phyloP scores from a whole-genome alignment of 2,888 invertebrate genomes.

The Tholera decimalis region DNA sequence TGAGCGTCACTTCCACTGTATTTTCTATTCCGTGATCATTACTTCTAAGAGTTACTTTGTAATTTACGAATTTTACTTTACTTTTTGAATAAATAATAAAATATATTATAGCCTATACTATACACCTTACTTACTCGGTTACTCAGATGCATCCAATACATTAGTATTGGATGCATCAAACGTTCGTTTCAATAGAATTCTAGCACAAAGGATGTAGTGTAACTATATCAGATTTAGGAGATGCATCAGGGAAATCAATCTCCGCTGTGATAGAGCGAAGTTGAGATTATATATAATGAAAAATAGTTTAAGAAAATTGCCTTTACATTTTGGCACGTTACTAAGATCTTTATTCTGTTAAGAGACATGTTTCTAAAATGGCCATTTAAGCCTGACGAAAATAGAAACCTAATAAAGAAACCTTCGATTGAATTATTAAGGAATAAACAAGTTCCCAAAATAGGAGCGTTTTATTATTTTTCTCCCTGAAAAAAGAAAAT shows the following conservation, averaged over 20 bases:
- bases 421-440: neutral
- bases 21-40: no score
- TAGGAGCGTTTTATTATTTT: neutral
- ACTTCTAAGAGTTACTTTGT: no score
- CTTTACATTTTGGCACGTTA: neutral
- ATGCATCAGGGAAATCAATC: constrained; percentile 10
- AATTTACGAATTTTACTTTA: no score
- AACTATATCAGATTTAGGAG: constrained; percentile 7
- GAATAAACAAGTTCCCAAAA: neutral
- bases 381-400: neutral
- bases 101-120: no score
- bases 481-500: neutral
- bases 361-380: neutral
- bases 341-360: neutral
- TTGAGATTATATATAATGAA: no score
- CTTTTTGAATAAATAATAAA: no score
- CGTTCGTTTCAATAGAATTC: constrained; percentile 22
- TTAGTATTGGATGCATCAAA: constrained; percentile 20
- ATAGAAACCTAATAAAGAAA: neutral
- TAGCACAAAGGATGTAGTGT: constrained; percentile 4
- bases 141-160: no score
- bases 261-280: constrained; percentile 9
- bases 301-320: neutral
- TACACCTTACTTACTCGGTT: neutral
- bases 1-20: no score